Conservation (phyloP, 2,113 vertebrate genomes). For the Rhinichthys klamathensis region DNA sequence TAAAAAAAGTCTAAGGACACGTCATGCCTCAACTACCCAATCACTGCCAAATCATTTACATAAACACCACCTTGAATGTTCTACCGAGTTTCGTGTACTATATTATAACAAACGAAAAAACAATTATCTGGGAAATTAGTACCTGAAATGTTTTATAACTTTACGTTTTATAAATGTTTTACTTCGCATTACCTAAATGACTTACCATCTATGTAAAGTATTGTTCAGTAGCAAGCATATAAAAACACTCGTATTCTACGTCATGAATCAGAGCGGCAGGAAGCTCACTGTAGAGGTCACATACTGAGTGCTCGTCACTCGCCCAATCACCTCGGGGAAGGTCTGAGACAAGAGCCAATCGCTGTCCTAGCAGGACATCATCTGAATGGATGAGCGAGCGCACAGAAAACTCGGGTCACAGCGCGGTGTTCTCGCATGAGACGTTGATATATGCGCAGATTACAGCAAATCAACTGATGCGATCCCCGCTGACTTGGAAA, state of each 20-base stretch:
- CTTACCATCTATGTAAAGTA: not conserved
- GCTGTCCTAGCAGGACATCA: conserved; percentile 74
- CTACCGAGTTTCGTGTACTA: no score
- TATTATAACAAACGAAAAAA: not conserved
- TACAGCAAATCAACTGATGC: conserved; percentile 46
- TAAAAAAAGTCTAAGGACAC: not conserved
- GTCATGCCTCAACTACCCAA: conserved; percentile 4
- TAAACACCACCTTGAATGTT: not conserved
- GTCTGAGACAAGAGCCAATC: conserved; percentile 72
- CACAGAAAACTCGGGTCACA: conserved; percentile 68
- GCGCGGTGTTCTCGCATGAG: conserved; percentile 55
- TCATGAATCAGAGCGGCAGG: conserved; percentile 35
- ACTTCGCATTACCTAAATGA: not conserved
- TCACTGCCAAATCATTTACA: not conserved
- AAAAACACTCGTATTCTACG: not conserved
- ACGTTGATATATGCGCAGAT: conserved; percentile 51
- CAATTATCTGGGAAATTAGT: not conserved
- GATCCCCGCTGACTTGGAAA: conserved; percentile 72
- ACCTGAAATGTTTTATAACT: not conserved
- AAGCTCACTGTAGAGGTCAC: conserved; percentile 69
- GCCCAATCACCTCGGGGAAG: conserved; percentile 62
- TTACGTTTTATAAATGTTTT: not conserved
- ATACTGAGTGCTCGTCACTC: conserved; percentile 63
- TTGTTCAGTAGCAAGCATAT: not conserved
- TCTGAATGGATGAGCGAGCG: conserved; percentile 77